Evolutionary conservation across 1,140 invertebrate species (phyloP).

Genomic region (Drosophila lowei): DNA sequence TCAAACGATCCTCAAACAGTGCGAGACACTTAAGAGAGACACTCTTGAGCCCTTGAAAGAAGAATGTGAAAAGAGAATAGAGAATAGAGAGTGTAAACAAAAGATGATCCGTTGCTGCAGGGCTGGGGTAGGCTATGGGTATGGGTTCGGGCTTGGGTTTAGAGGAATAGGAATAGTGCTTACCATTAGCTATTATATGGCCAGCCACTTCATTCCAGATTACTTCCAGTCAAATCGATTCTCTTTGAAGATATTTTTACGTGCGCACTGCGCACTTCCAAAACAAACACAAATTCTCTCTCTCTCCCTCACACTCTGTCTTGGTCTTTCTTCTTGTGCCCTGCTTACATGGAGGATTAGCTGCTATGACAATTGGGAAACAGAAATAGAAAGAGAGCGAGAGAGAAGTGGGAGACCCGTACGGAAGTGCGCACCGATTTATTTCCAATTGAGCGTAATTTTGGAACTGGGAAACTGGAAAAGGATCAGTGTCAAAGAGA

Average conservation of each 20-base stretch:
- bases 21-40: conserved; percentile 33
- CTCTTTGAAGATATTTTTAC: conserved; percentile 67
- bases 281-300: conserved; percentile 48
- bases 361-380: conserved; percentile 6
- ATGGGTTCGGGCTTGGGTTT: conserved; percentile 19
- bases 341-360: conserved; percentile 35
- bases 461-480: too few relatives aligned
- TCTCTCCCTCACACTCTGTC: background rate
- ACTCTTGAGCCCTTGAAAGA: conserved; percentile 13
- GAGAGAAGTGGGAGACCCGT: background rate
- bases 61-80: conserved; percentile 37
- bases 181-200: conserved; percentile 67
- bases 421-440: conserved; percentile 52
- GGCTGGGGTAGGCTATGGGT: background rate
- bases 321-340: background rate
- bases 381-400: background rate
- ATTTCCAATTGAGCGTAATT: conserved; percentile 39
- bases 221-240: conserved; percentile 31
- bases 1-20: background rate
- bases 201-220: background rate
- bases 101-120: conserved; percentile 22
- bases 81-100: conserved; percentile 65
- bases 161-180: conserved; percentile 50
- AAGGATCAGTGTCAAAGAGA: too few relatives aligned
- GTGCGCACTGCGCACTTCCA: conserved; percentile 43